Evolutionary conservation across 2,113 vertebrate genomes (phyloP).

Genomic region (Paradoxurus hermaphroditus): DNA sequence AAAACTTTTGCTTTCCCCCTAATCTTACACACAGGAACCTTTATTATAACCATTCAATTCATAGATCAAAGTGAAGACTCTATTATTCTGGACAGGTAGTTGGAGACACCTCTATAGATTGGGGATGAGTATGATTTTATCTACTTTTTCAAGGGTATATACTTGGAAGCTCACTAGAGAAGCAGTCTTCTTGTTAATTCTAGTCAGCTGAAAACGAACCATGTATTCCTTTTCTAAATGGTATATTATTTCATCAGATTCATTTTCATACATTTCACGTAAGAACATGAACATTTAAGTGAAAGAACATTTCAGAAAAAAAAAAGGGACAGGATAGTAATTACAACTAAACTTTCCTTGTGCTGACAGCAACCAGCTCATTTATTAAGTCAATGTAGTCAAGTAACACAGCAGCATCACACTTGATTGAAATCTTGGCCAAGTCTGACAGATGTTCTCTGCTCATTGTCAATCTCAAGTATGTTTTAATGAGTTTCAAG

Average conservation of each 20-base stretch:
- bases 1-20: not conserved
- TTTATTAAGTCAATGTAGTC: slow-evolving; percentile 85
- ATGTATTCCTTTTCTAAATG: slow-evolving; percentile 10
- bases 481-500: slow-evolving; percentile 86
- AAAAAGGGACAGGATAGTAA: slow-evolving; percentile 71
- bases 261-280: slow-evolving; percentile 58
- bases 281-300: slow-evolving; percentile 66
- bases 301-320: slow-evolving; percentile 68
- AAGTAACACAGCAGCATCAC: slow-evolving; percentile 79
- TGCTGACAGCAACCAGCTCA: slow-evolving; percentile 79
- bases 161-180: not conserved
- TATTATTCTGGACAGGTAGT: not conserved
- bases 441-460: slow-evolving; percentile 86
- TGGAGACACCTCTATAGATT: not conserved
- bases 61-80: not conserved
- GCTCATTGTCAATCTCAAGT: slow-evolving; percentile 85
- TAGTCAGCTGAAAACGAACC: not conserved
- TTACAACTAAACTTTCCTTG: slow-evolving; percentile 78
- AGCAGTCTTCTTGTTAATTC: not conserved
- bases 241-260: slow-evolving; percentile 43
- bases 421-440: slow-evolving; percentile 86
- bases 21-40: not conserved
- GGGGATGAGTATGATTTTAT: not conserved
- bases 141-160: not conserved
- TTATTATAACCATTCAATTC: not conserved